Evolutionary conservation across 2,113 vertebrate genomes (phyloP), one percentile per base, ranked within the genome.

Genomic region (Hippoglossus stenolepis): DNA sequence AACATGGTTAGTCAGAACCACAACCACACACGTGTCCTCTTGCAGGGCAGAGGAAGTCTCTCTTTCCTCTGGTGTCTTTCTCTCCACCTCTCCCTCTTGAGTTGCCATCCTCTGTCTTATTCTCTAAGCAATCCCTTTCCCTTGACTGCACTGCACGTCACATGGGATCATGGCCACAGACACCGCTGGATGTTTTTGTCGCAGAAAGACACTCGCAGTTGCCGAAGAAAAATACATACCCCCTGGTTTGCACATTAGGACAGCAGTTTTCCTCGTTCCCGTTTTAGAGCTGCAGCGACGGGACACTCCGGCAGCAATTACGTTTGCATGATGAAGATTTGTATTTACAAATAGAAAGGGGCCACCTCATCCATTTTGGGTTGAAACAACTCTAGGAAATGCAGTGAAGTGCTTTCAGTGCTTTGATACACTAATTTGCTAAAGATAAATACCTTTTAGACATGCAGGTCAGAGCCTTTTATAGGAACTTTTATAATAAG

Each of bases 161-260:
- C 90, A 89, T 90, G 84, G 90, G 84, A 93, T 93, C 91, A 93
- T 69, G 80, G 78, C 75, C 82, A 76, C 74, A 84, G 72, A 70
- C 82, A 82, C 89, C 81, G 68, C 77, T 90, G 85, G 81, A 80
- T 85, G 86, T 79, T 87, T 87, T 88, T 85, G 87, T 89, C 49
- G 35, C 84, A 87, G 77, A 82, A 75, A 87, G 75, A 83, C 89
- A 84, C 71, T 89, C 20, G 17, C 62, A 75, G 76, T 73, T 21
- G 62, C 72, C n/a, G 58, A n/a, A 62, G 70, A 70, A 86, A 69
- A 87, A 75, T 84, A 53, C 28, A 31, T 31, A 31, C 5, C 28
- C 23, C 28, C 24, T 3, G 21, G 65, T 72, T 84, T 73, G 61
- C 54, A 60, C 73, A 80, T 87, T 74, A 65, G 74, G 54, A 70